Conservation (phyloP, 2,113 vertebrate species). For the Motacilla tschutschensis region DNA sequence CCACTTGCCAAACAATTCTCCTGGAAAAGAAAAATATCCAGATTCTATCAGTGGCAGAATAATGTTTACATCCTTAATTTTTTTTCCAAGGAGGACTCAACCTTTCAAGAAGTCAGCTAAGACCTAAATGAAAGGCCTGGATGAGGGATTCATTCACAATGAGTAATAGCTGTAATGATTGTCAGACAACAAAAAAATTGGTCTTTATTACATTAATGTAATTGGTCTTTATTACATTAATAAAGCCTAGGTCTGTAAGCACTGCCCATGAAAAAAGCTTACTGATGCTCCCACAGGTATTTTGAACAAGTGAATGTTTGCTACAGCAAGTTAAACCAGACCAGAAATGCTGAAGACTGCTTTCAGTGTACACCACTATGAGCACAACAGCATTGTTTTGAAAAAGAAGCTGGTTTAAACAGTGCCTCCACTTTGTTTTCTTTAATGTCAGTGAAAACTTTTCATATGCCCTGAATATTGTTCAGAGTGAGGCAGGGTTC, state of each 20-base stretch:
- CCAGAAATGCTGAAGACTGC: not conserved
- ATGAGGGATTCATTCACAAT: not conserved
- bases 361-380: not conserved
- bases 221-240: not conserved
- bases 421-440: not conserved
- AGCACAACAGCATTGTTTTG: not conserved
- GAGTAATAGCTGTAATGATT: not conserved
- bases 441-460: not conserved
- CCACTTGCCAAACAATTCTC: not conserved
- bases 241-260: not conserved
- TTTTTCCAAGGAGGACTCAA: not conserved
- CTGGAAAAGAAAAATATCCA: not conserved
- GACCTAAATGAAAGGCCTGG: not conserved
- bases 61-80: not conserved
- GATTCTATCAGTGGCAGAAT: not conserved
- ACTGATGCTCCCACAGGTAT: not conserved
- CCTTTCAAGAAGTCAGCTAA: not conserved
- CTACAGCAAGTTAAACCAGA: not conserved
- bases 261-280: not conserved
- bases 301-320: not conserved
- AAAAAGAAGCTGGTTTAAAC: not conserved
- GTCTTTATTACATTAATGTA: not conserved
- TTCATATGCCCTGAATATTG: not conserved
- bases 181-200: not conserved
- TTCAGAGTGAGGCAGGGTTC: not conserved